Percentiles rank a stretch among this genome's conserved stretches.
Conservation (phyloP, 1,140 invertebrate genomes). For the Platyscapa corneri region DNA sequence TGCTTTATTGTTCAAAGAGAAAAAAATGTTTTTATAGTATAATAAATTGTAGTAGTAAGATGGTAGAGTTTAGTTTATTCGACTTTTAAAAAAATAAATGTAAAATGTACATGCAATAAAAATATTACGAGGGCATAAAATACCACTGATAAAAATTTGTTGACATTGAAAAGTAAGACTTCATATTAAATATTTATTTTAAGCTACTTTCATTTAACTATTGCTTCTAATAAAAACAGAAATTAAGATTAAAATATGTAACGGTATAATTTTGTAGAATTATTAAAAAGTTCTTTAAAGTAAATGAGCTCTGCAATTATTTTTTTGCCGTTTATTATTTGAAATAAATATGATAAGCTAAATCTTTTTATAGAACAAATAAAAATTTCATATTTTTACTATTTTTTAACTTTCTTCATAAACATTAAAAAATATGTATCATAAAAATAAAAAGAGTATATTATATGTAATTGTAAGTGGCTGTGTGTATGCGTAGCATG, state of each 20-base stretch:
- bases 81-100: slow-evolving; percentile 15
- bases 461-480: not conserved
- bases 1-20: not conserved
- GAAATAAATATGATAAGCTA: not conserved
- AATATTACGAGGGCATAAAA: slow-evolving; percentile 19
- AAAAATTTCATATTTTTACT: not conserved
- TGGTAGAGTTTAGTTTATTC: slow-evolving; percentile 10
- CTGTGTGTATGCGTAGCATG: not conserved
- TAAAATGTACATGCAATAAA: slow-evolving; percentile 27
- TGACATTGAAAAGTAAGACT: slow-evolving; percentile 1
- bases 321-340: not conserved
- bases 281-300: not conserved
- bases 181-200: slow-evolving; percentile 26
- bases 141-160: not conserved
- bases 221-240: not conserved
- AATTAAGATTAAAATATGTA: not conserved
- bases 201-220: not conserved
- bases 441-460: not conserved
- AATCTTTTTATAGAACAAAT: not conserved
- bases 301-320: not conserved
- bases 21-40: slow-evolving; percentile 15
- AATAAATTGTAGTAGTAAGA: slow-evolving; percentile 13
- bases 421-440: not conserved
- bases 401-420: not conserved
- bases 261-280: not conserved